Evolutionary conservation across 2,113 vertebrate species (phyloP), one percentile per base, ranked within the genome.

Genomic region (Trematocara nigrifrons): DNA sequence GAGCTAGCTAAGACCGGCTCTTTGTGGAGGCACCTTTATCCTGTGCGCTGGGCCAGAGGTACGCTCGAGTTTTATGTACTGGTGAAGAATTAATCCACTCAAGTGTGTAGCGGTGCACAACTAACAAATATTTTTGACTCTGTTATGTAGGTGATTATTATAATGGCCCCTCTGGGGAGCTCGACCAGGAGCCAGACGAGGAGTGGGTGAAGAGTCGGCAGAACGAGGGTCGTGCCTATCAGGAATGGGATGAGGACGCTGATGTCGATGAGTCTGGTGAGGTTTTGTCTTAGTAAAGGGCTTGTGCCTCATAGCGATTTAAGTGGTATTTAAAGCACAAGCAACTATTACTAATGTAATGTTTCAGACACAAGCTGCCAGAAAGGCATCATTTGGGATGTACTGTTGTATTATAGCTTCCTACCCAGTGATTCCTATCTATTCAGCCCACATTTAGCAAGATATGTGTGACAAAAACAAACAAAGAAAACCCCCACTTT

Each of bases 181-280:
- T 96, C 42, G 97, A 98, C 87, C 97, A 92, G 0, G 98, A 99
- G 66, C 97, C 98, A 22, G 97, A 99, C 81, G 97, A 98, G 5
- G 97, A 97, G 15, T 99, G 98, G 98, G 97, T 98, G 76, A 97
- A 93, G 93, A 98, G 95, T 11, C 96, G 97, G 59, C 94, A 97
- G 94, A 97, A 98, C 35, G 98, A 98, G 92, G 97, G 97, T 35
- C 97, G 94, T 49, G 98, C 97, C 86, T 99, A 97, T 93, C 98
- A 98, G 91, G 96, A 99, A 40, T 98, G 97, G 97, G 99, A 99
- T 71, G 99, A 99, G 94, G 99, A 99, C 61, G 99, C 98, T 2
- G 99, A 99, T 79, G 95, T 99, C 59, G 99, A 99, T 81, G 99
- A 99, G 89, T 98, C 99, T 64, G 99, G 99, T 99, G 81, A 94